Evolutionary conservation across 2,888 invertebrate species (phyloP).

Genomic region (Geophilus truncorum): DNA sequence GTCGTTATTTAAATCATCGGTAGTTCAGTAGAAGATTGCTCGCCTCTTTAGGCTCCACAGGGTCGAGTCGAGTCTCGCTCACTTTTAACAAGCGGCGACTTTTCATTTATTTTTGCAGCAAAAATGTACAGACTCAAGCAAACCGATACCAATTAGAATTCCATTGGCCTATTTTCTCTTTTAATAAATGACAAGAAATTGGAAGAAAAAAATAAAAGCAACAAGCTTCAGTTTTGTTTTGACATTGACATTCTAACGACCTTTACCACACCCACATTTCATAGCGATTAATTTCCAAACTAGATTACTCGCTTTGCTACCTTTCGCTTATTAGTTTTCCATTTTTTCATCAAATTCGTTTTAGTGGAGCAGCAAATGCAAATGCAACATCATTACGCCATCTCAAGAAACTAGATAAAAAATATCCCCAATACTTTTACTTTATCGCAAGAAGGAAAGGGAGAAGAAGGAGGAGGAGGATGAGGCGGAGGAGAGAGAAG

Average conservation of each 20-base stretch:
- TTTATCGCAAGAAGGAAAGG: no score
- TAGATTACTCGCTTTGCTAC: background rate
- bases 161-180: background rate
- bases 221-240: background rate
- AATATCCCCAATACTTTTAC: constrained; percentile 11
- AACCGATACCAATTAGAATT: background rate
- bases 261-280: background rate
- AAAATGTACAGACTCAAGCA: background rate
- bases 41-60: background rate
- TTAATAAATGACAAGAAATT: background rate
- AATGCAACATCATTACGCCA: background rate
- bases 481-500: background rate
- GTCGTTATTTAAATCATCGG: background rate
- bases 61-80: background rate
- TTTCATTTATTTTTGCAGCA: background rate
- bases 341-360: background rate
- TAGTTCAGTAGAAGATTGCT: background rate
- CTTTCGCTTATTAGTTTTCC: background rate
- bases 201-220: background rate
- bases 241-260: background rate
- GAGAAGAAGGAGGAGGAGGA: no score
- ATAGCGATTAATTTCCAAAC: background rate
- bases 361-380: background rate
- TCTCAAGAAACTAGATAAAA: background rate
- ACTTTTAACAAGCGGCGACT: background rate